Base-by-base conservation (phyloP, 2,797 vertebrate species). In the Sternarchorhynchus goeldii region DNA sequence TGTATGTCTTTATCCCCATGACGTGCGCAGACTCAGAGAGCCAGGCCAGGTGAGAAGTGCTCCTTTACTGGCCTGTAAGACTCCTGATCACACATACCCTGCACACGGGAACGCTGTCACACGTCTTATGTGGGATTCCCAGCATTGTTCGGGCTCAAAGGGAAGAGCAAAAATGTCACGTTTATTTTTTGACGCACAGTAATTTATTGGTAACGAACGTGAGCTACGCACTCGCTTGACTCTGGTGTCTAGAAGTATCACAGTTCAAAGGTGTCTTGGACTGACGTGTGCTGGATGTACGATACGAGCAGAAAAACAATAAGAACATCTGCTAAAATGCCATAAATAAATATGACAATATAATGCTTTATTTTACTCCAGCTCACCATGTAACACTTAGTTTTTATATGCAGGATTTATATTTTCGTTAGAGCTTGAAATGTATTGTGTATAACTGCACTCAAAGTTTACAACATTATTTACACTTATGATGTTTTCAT, bases 161-260 rank as follows among this genome's bases (percentile, higher is more conserved):
- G 87, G 87, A 86, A 86, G 87, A 88, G 84, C 81, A 88, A 86
- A 91, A 87, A 86, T 91, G 86, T 91, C 92, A 89, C 87, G 87
- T 86, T 85, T 84, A 83, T 85, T 82, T 83, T 88, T 88, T 76
- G 72, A 63, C 86, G 82, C 65, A 3, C 20, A 62, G 92, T 93
- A 91, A 91, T 91, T 93, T 93, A 93, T 94, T 93, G 90, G 93
- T 92, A 81, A 81, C 82, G 70, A 85, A 84, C 85, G 76, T 25
- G 25, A 25, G 25, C 25, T 25, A 25, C 67, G 59, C 39, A 31
- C 14, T 7, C 39, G 20, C 14, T 7, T 50, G 45, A 57, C 17
- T 75, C 56, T 64, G 56, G 36, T 75, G 56, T 39, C 5, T n/a
- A 20, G 20, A 58, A 63, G 55, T 75, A 55, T 60, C 75, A 57